A percentile compares a stretch with the other conserved stretches of the same genome.
phyloP scores from a whole-genome alignment of 2,888 invertebrate genomes.

The Hoplodrina blanda region DNA sequence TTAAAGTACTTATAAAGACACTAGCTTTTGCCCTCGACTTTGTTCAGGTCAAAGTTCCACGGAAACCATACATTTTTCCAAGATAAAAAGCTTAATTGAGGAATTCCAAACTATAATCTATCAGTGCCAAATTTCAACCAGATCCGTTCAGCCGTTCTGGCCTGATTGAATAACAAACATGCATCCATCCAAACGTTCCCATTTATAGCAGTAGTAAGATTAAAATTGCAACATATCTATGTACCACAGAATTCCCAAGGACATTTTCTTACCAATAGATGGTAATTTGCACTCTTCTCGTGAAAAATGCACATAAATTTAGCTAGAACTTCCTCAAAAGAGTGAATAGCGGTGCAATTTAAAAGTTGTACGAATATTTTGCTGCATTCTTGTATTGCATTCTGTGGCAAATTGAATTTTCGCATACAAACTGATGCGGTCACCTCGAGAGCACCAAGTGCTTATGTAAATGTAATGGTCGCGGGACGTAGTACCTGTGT shows the following conservation, averaged over 20 bases:
- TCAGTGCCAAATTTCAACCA: too few relatives aligned
- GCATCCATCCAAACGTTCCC: too few relatives aligned
- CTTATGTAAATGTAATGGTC: constrained; percentile 53
- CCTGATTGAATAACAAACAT: too few relatives aligned
- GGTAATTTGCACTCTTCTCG: constrained; percentile 52
- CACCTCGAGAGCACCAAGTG: constrained; percentile 53
- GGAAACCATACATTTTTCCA: too few relatives aligned
- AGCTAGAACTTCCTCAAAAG: constrained; percentile 50
- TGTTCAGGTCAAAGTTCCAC: too few relatives aligned
- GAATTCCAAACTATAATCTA: too few relatives aligned
- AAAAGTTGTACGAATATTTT: constrained; percentile 62
- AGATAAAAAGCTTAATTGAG: too few relatives aligned
- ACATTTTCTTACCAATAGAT: constrained; percentile 57
- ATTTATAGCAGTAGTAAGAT: too few relatives aligned
- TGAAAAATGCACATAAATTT: constrained; percentile 65
- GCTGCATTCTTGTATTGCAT: constrained; percentile 59
- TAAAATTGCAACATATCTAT: too few relatives aligned
- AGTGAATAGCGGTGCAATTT: constrained; percentile 55
- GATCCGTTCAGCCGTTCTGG: too few relatives aligned
- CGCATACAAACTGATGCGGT: constrained; percentile 58
- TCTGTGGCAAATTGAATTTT: constrained; percentile 70
- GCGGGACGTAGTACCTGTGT: constrained; percentile 4
- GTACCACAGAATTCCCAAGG: constrained; percentile 10
- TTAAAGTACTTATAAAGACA: too few relatives aligned
- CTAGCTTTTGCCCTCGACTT: too few relatives aligned